A percentile compares a stretch with the other conserved stretches of the same genome.
phyloP scores from a whole-genome alignment of 2,113 vertebrate species.

The Barnardius zonarius region DNA sequence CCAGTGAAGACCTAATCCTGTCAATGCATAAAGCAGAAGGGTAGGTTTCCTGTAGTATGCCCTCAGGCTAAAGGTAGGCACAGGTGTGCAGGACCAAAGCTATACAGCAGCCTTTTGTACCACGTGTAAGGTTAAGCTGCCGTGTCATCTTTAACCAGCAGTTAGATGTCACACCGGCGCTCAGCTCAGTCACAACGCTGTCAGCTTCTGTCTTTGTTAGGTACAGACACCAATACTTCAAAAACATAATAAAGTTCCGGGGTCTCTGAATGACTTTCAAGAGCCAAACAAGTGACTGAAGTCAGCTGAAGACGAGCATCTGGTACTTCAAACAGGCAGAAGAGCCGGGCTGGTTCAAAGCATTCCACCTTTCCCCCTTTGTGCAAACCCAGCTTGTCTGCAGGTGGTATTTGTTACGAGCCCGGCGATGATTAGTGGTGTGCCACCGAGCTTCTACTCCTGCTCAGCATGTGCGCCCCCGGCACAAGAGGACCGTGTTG shows the following conservation, averaged over 20 bases:
- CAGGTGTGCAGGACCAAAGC: neutral
- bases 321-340: conserved; percentile 7
- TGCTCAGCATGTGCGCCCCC: fast-evolving
- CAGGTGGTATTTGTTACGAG: neutral
- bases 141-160: neutral
- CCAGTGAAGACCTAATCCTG: neutral
- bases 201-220: neutral
- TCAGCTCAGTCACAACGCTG: neutral
- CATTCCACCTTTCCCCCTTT: neutral
- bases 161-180: neutral
- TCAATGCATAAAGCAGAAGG: neutral
- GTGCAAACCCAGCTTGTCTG: neutral
- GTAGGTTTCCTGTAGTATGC: neutral
- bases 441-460: neutral
- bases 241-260: neutral
- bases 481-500: neutral
- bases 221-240: neutral
- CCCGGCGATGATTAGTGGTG: fast-evolving
- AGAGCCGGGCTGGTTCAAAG: neutral
- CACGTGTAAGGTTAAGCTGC: neutral
- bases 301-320: neutral
- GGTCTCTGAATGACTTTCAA: neutral
- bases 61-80: neutral
- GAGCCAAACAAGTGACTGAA: neutral
- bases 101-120: neutral